These are phyloP conservation scores for Pampusana beccarii DNA, from an alignment of 2,113 vertebrate species.

Conservation along the genomic window DNA sequence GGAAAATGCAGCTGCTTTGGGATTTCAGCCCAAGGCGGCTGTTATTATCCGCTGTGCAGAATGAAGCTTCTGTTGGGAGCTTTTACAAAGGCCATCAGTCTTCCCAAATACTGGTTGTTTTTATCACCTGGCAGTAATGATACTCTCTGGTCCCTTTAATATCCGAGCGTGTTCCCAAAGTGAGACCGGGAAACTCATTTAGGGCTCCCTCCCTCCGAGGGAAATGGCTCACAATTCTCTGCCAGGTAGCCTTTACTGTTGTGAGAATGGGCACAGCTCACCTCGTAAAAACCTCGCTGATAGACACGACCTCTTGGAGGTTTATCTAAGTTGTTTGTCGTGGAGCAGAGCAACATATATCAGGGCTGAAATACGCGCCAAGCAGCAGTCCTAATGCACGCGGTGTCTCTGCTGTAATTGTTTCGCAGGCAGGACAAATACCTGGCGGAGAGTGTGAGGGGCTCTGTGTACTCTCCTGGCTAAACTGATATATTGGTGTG, in stretches of 20 bases:
- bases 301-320: constrained; percentile 51
- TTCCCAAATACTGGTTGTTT: constrained; percentile 48
- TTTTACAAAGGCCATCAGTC: constrained; percentile 14
- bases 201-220: background rate
- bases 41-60: constrained; percentile 13
- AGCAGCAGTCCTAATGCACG: constrained; percentile 65
- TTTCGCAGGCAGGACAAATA: constrained; percentile 72
- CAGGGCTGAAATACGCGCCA: constrained; percentile 62
- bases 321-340: constrained; percentile 69
- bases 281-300: constrained; percentile 68
- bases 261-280: constrained; percentile 58
- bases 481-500: constrained; percentile 61
- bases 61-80: constrained; percentile 23
- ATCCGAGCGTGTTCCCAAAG: background rate
- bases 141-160: constrained; percentile 57
- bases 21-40: constrained; percentile 29
- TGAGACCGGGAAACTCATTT: background rate
- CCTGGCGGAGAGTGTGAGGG: constrained; percentile 33
- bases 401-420: constrained; percentile 70
- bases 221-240: constrained; percentile 20
- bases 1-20: constrained; percentile 59
- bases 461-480: constrained; percentile 44
- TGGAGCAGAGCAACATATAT: constrained; percentile 65
- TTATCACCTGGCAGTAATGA: constrained; percentile 4
- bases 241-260: constrained; percentile 28